phyloP scores from a whole-genome alignment of 53 echinoderm and acorn worm genomes.

The Henricia sp. region DNA sequence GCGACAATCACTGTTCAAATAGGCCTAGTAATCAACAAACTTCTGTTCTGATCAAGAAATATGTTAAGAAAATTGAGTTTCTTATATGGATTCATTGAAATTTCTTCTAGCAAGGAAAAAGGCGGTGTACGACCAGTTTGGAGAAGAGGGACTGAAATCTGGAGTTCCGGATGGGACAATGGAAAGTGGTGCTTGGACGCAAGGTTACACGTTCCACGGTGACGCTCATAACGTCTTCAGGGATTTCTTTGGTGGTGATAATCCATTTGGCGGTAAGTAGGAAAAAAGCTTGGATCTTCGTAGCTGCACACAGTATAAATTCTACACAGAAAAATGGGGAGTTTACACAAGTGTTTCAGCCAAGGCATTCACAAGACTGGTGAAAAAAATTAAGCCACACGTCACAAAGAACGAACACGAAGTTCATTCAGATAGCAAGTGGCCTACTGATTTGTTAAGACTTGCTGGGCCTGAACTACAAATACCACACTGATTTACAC shows the following conservation, averaged over 20 bases:
- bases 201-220: slow-evolving; percentile 96
- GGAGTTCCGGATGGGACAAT: slow-evolving; percentile 87
- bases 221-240: slow-evolving; percentile 93
- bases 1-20: too few relatives aligned
- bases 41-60: background rate
- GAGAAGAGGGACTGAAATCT: slow-evolving; percentile 96
- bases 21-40: background rate
- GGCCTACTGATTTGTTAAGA: too few relatives aligned
- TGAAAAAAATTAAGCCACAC: too few relatives aligned
- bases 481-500: too few relatives aligned
- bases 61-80: background rate
- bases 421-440: too few relatives aligned
- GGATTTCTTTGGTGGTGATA: slow-evolving; percentile 99
- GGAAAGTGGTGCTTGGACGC: slow-evolving; percentile 82
- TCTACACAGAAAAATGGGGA: too few relatives aligned
- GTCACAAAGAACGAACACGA: too few relatives aligned
- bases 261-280: slow-evolving; percentile 91
- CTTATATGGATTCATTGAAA: background rate
- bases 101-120: slow-evolving; percentile 79
- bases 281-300: too few relatives aligned
- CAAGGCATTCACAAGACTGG: too few relatives aligned
- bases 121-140: slow-evolving; percentile 98
- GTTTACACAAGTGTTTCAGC: too few relatives aligned
- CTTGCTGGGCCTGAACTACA: too few relatives aligned
- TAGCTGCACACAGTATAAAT: too few relatives aligned